Conservation (phyloP, 2,797 vertebrate species). For the Botia almorhae region DNA sequence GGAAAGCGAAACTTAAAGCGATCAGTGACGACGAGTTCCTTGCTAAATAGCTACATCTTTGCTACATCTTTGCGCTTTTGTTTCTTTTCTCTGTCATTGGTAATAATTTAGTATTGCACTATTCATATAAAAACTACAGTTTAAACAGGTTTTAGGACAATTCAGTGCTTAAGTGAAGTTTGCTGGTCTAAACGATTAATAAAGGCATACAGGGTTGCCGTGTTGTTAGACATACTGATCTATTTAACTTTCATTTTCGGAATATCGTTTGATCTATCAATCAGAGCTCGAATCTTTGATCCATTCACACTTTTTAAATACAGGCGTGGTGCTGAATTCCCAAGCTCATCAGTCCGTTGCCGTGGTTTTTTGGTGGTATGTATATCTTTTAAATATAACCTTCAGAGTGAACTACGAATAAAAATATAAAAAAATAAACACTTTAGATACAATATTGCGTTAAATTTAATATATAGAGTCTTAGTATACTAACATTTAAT, state of each 20-base stretch:
- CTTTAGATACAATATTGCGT: background rate
- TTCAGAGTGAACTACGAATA: background rate
- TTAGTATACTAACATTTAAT: no score
- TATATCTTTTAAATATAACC: background rate
- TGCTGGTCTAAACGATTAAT: background rate
- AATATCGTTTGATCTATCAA: background rate
- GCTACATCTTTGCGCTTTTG: background rate
- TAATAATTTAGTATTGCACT: background rate
- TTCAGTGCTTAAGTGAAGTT: background rate
- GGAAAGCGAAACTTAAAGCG: constrained; percentile 74
- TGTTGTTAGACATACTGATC: background rate
- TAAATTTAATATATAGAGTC: background rate
- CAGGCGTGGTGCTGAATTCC: background rate
- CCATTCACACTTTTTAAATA: background rate
- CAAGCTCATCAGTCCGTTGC: background rate
- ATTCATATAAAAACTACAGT: background rate
- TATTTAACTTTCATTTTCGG: background rate
- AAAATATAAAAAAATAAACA: background rate
- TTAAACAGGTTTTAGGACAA: background rate
- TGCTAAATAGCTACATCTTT: background rate
- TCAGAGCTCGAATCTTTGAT: background rate
- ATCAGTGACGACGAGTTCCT: background rate
- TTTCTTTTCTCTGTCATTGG: background rate
- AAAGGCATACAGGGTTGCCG: background rate
- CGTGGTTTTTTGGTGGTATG: constrained; percentile 14